These are phyloP conservation scores for Lacerta viridis DNA, from an alignment of 2,797 vertebrate species.

Conservation along the genomic window DNA sequence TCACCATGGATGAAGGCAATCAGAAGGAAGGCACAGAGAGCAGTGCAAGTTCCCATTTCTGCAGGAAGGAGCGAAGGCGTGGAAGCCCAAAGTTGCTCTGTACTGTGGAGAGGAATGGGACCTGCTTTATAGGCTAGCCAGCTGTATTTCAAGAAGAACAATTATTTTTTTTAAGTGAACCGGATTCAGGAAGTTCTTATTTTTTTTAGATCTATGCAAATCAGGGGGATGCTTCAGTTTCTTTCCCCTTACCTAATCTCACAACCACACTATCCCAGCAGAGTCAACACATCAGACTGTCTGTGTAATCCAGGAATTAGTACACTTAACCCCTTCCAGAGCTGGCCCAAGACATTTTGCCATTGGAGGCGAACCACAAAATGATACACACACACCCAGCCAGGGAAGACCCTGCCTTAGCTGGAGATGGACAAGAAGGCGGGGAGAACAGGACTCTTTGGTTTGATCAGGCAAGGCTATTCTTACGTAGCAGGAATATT, in stretches of 20 bases:
- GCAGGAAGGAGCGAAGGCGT: neutral
- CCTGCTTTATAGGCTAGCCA: neutral
- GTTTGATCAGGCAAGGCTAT: too few relatives aligned
- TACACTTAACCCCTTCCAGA: neutral
- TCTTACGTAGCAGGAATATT: too few relatives aligned
- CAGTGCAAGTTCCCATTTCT: neutral
- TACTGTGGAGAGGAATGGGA: neutral
- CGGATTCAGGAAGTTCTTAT: neutral
- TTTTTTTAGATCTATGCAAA: neutral
- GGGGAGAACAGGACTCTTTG: too few relatives aligned
- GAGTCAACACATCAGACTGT: neutral
- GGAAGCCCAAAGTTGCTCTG: neutral
- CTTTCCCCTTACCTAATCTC: slow-evolving; percentile 5
- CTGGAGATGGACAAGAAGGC: too few relatives aligned
- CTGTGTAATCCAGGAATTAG: neutral
- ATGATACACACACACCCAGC: too few relatives aligned
- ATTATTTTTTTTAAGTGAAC: too few relatives aligned
- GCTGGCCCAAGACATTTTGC: neutral
- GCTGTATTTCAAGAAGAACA: neutral
- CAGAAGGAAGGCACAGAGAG: neutral
- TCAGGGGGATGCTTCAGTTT: neutral
- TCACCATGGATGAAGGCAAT: slow-evolving; percentile 13
- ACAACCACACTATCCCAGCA: neutral
- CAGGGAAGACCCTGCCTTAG: too few relatives aligned
- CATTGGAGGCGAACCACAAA: too few relatives aligned